Conservation (phyloP, 2,113 vertebrate genomes). For the Orthonyx spaldingii region DNA sequence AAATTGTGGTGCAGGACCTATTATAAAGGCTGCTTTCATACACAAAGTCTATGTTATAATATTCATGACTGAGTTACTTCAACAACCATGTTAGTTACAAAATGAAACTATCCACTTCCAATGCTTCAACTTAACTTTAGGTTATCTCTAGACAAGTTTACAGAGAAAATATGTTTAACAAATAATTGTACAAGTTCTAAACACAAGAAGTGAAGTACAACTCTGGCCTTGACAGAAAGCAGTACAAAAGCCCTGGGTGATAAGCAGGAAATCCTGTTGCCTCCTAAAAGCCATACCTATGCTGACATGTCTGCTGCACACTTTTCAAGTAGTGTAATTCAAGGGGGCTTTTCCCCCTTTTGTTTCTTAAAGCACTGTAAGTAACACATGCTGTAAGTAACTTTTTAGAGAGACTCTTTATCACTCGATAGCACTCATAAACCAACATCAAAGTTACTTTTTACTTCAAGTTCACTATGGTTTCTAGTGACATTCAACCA, state of each 20-base stretch:
- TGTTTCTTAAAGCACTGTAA: background rate
- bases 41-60: background rate
- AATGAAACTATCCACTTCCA: background rate
- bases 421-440: background rate
- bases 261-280: background rate
- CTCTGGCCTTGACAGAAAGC: background rate
- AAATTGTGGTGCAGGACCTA: background rate
- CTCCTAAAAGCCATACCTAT: background rate
- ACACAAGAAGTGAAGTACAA: background rate
- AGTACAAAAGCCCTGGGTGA: background rate
- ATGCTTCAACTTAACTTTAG: background rate
- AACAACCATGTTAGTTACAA: background rate
- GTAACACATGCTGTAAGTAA: background rate
- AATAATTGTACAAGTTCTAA: background rate
- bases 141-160: background rate
- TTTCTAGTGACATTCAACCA: background rate
- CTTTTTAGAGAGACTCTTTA: background rate
- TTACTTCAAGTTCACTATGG: background rate
- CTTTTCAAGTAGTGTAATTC: background rate
- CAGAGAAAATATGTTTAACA: accelerated
- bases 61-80: background rate
- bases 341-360: accelerated
- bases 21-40: background rate
- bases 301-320: background rate
- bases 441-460: accelerated